Evolutionary conservation across 2,113 vertebrate genomes (phyloP), one percentile per base, ranked within the genome.

Genomic region (Ceyx cyanopectus): DNA sequence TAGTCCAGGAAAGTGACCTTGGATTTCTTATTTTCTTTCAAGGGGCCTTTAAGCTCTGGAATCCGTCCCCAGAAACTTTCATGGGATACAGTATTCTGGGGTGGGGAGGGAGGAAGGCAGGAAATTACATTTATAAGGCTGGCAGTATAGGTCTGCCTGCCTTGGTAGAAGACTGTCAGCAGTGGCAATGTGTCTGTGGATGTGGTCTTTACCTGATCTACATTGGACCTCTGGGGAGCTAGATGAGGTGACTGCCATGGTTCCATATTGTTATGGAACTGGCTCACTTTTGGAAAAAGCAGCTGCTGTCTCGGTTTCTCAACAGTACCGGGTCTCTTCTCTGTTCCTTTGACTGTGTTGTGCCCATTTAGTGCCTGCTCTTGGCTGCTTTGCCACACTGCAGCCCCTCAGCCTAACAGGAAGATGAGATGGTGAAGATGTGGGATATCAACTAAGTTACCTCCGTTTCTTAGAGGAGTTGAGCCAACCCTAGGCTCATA

Each of bases 11-110:
- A 91, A 93, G 50, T 81, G n/a, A 84, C 83, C 37, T 16, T 80
- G 70, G 30, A 87, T 90, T 92, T 79, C 16, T 89, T 12, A 12
- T 69, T 74, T 82, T 81, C 56, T 91, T 89, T 85, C 22, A 76
- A 76, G 63, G 10, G 6, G 2, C 5, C 20, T 75, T 86, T 57
- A 58, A 87, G 30, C 6, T 63, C 43, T 37, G 10, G n/a, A 90
- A 70, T 81, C 34, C 5, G 60, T 80, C 43, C 37, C 63, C 17
- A 78, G 50, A 53, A 84, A 50, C 14, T 73, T 50, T 51, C 18
- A 67, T 58, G 29, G 19, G 29, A 50, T 29, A 37, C 3, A 29
- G 2, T 66, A 53, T 40, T 61, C 27, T 20, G 45, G 45, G 19
- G 48, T 21, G 48, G 12, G 46, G 34, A 34, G 9, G 46, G 22